Evolutionary conservation across 2,113 vertebrate species (phyloP).

Genomic region (Hemiscyllium ocellatum): DNA sequence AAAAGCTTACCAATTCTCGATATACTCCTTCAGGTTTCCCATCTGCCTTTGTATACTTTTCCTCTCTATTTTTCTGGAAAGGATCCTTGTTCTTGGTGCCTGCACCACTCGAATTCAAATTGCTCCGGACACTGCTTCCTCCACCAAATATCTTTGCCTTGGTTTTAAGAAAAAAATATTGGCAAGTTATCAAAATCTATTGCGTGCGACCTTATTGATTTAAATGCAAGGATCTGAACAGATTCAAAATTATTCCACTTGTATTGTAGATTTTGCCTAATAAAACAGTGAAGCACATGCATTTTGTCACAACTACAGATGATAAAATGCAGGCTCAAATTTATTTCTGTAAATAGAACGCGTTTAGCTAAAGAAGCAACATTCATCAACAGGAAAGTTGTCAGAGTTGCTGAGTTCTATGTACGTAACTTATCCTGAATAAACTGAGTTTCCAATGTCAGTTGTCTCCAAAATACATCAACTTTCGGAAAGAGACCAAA

Average conservation of each 20-base stretch:
- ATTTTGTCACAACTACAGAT: not conserved
- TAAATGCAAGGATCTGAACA: not conserved
- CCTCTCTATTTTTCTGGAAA: slow-evolving; percentile 67
- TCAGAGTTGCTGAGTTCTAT: not conserved
- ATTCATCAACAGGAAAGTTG: not conserved
- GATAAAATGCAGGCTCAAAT: not conserved
- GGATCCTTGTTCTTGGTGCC: slow-evolving; percentile 69
- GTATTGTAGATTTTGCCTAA: not conserved
- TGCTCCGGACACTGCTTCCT: slow-evolving; percentile 77
- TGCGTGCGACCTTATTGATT: not conserved
- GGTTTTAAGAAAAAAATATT: slow-evolving; percentile 43
- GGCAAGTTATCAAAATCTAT: not conserved
- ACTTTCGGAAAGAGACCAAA: not conserved
- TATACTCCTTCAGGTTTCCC: slow-evolving; percentile 82
- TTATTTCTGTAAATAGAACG: not conserved
- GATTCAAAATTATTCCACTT: not conserved
- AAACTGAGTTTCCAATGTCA: not conserved
- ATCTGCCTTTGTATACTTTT: slow-evolving; percentile 67
- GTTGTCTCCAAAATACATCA: not conserved
- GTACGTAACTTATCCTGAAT: not conserved
- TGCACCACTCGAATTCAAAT: slow-evolving; percentile 65
- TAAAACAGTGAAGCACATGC: not conserved
- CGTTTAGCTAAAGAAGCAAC: not conserved
- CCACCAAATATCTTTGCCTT: slow-evolving; percentile 87
- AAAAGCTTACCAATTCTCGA: slow-evolving; percentile 78